Evolutionary conservation across 2,888 invertebrate genomes (phyloP), one percentile per base, ranked within the genome.

Genomic region (Euplagia quadripunctaria): DNA sequence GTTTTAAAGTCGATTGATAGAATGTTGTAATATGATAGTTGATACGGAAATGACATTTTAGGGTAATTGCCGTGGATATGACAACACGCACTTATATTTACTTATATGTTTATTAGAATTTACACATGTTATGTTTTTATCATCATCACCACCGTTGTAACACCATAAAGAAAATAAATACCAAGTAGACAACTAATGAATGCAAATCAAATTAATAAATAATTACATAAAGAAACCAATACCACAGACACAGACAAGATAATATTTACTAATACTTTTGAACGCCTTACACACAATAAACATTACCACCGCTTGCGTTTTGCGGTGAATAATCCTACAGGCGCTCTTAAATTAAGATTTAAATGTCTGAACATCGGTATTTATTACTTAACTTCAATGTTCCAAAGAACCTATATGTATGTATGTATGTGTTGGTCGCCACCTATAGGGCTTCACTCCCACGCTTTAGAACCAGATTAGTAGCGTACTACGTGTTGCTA

Each of bases 21-120:
- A 8, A n/a, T 14, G 14, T 61, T 61, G 58, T n/a, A 20, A 43
- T n/a, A 63, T 41, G 20, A 12, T 71, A 17, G 58, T 41, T 67
- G 72, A 63, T 31, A 68, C 42, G 69, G 72, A 69, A 73, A 52
- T 63, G 67, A 66, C 31, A 68, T 67, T 76, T 61, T 65, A 16
- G 6, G 58, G 65, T 74, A 49, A 79, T 77, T 71, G 70, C 58
- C 42, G 51, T 52, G 55, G 11, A 49, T 64, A 75, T 77, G 66
- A 66, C 46, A 46, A 31, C 49, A 49, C 65, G 20, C 20, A 31
- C 20, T 9, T 9, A 64, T 46, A 46, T n/a, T n/a, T n/a, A 31
- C 31, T 31, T 31, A 31, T 31, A 49, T 20, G 65, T 65, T 12
- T 20, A 49, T 20, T 49, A 31, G 12, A 49, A 46, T 20, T 20